Percentiles rank a stretch among this genome's conserved stretches.
Evolutionary conservation across 2,113 vertebrate species (phyloP).

Genomic region (Montifringilla adamsi): DNA sequence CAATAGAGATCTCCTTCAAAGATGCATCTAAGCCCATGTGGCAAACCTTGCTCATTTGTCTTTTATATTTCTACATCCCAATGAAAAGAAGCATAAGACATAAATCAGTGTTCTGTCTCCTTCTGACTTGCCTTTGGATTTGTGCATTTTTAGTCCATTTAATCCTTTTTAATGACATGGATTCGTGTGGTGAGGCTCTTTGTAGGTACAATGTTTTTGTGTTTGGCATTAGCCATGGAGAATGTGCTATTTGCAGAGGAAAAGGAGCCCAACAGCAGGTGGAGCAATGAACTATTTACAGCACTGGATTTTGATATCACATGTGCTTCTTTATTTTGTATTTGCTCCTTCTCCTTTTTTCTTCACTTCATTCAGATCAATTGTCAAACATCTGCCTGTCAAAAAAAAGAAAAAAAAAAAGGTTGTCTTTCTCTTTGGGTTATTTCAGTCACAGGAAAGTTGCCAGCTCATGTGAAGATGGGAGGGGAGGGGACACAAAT

Average conservation of each 20-base stretch:
- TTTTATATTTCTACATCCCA: not conserved
- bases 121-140: slow-evolving; percentile 5
- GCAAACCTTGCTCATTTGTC: not conserved
- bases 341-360: not conserved
- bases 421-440: not conserved
- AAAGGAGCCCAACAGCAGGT: slow-evolving; percentile 37
- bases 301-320: not conserved
- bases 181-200: not conserved
- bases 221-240: not conserved
- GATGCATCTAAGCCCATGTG: not conserved
- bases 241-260: not conserved
- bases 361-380: not conserved
- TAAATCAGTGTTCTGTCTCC: not conserved
- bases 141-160: not conserved
- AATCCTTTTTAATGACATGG: not conserved
- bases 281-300: slow-evolving; percentile 37
- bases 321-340: not conserved
- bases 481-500: slow-evolving; percentile 12
- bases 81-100: slow-evolving; percentile 8
- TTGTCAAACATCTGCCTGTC: slow-evolving; percentile 25
- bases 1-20: slow-evolving; percentile 25
- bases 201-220: not conserved
- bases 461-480: not conserved
- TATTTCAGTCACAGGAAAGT: slow-evolving; percentile 22
- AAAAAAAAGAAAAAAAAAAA: not conserved